phyloP scores from a whole-genome alignment of 2,888 invertebrate genomes.

The Pasiphila rectangulata region DNA sequence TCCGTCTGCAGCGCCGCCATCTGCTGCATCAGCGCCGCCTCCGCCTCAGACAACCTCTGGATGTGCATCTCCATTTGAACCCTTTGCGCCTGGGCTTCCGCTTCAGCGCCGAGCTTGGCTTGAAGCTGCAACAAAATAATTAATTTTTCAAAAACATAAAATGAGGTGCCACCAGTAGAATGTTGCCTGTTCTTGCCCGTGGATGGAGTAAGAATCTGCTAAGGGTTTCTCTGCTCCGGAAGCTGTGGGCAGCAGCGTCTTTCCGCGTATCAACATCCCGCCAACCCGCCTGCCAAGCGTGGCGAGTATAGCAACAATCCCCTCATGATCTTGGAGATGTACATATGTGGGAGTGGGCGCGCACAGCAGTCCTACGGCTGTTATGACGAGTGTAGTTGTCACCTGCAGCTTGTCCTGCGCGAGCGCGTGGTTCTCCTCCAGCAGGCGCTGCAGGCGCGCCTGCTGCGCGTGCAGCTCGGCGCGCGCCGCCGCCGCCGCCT shows the following conservation, averaged over 20 bases:
- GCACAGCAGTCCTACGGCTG: too few species aligned
- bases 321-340: too few species aligned
- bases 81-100: conserved; percentile 81
- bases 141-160: conserved; percentile 2
- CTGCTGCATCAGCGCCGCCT: conserved; percentile 63
- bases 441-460: conserved; percentile 82
- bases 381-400: too few species aligned
- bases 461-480: conserved; percentile 84
- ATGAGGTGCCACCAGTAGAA: too few species aligned
- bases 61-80: conserved; percentile 85
- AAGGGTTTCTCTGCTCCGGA: too few species aligned
- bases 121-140: conserved; percentile 66
- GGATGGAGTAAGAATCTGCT: too few species aligned
- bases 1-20: conserved; percentile 71
- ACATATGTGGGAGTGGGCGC: too few species aligned
- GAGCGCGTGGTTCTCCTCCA: conserved; percentile 82
- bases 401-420: conserved; percentile 82
- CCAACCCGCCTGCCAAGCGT: too few species aligned
- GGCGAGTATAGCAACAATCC: too few species aligned
- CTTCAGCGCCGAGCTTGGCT: conserved; percentile 74
- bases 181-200: too few species aligned
- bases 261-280: too few species aligned
- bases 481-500: conserved; percentile 79
- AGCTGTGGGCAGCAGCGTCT: too few species aligned
- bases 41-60: conserved; percentile 81